phyloP scores from a whole-genome alignment of 2,888 invertebrate genomes.

The Apamea epomidion region DNA sequence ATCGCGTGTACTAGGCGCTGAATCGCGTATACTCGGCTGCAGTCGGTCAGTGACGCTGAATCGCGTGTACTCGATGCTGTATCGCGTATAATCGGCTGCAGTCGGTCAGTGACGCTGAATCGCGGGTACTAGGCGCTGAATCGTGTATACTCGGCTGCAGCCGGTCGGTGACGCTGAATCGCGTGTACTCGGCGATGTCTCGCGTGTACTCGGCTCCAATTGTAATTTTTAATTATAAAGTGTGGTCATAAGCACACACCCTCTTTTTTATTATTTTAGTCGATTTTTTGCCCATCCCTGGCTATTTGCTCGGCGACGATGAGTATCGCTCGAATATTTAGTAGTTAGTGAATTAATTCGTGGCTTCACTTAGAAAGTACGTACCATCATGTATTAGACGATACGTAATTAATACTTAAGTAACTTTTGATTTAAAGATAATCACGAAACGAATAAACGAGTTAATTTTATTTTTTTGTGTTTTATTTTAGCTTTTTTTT shows the following conservation, averaged over 20 bases:
- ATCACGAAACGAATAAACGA: slow-evolving; percentile 77
- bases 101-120: no score
- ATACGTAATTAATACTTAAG: slow-evolving; percentile 78
- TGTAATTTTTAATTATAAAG: not conserved
- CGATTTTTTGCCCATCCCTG: slow-evolving; percentile 23
- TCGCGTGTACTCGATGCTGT: no score
- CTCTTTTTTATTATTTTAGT: slow-evolving; percentile 1
- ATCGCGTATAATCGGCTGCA: no score
- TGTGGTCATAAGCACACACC: not conserved
- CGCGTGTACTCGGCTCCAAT: not conserved
- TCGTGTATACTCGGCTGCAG: not conserved
- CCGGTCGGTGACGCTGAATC: not conserved
- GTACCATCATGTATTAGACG: slow-evolving; percentile 78
- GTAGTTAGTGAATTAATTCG: slow-evolving; percentile 67
- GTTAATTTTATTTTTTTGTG: slow-evolving; percentile 60
- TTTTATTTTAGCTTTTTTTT: slow-evolving; percentile 48
- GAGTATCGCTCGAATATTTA: slow-evolving; percentile 59
- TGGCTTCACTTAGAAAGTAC: slow-evolving; percentile 66
- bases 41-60: no score
- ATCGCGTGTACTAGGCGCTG: no score
- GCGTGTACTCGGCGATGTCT: not conserved
- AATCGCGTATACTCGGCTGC: no score
- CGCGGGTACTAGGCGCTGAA: not conserved
- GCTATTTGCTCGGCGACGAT: slow-evolving; percentile 53
- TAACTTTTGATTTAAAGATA: slow-evolving; percentile 66